These are phyloP conservation scores for Microcebus griseorufus DNA, from an alignment of 2,113 vertebrate species.

Conservation along the genomic window DNA sequence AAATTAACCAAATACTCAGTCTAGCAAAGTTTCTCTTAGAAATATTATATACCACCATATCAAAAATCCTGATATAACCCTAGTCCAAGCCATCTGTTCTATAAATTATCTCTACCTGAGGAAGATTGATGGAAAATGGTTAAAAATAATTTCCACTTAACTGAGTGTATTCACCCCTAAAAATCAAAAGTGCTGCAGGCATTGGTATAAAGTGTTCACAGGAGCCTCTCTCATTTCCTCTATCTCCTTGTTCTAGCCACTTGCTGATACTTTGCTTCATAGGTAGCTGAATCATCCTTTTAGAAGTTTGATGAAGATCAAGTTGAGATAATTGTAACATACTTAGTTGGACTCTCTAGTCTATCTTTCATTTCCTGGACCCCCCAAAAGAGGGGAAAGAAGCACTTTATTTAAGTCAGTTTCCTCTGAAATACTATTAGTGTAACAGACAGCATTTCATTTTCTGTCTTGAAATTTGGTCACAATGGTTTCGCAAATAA, in stretches of 20 bases:
- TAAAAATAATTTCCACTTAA: constrained; percentile 79
- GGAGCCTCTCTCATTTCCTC: constrained; percentile 73
- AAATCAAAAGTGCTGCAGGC: constrained; percentile 70
- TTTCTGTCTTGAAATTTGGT: constrained; percentile 57
- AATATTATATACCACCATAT: constrained; percentile 44
- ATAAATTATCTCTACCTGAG: constrained; percentile 69
- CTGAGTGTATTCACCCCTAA: constrained; percentile 76
- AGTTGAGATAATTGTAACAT: constrained; percentile 71
- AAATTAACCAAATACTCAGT: constrained; percentile 55
- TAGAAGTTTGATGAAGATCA: constrained; percentile 71
- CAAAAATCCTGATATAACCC: constrained; percentile 53
- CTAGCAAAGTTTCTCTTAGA: constrained; percentile 53
- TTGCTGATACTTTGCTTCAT: constrained; percentile 62
- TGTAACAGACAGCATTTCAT: constrained; percentile 46
- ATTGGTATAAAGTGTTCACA: constrained; percentile 68
- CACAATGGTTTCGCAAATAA: constrained; percentile 21
- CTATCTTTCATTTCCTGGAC: constrained; percentile 68
- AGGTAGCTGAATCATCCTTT: constrained; percentile 67
- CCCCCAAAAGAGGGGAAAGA: constrained; percentile 55
- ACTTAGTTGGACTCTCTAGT: constrained; percentile 70
- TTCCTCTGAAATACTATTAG: constrained; percentile 68
- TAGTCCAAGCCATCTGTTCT: constrained; percentile 46
- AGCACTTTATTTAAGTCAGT: constrained; percentile 61
- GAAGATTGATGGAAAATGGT: constrained; percentile 73
- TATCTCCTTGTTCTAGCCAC: constrained; percentile 69